These are phyloP conservation scores for Dromaius novaehollandiae DNA, from an alignment of 2,113 vertebrate genomes.

Conservation along the genomic window DNA sequence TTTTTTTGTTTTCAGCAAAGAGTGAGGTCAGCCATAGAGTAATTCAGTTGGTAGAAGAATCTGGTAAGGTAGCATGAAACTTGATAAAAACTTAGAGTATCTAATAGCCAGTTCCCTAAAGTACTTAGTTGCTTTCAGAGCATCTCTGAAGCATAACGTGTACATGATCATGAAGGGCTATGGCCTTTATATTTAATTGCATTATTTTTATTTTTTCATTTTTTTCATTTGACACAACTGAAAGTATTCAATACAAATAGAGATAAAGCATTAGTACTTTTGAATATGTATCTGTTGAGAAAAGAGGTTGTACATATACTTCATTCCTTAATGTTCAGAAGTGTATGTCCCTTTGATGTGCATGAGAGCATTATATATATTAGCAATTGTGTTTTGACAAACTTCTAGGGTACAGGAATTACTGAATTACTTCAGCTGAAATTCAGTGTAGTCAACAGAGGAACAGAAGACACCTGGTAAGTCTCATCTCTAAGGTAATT, in stretches of 20 bases:
- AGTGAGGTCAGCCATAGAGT: neutral
- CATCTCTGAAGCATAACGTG: neutral
- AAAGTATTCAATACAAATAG: neutral
- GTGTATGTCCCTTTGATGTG: neutral
- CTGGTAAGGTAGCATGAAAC: neutral
- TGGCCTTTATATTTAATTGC: neutral
- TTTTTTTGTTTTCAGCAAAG: neutral
- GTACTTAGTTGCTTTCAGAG: neutral
- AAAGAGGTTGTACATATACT: neutral
- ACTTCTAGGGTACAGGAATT: neutral
- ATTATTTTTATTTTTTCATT: neutral
- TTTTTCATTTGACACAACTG: neutral
- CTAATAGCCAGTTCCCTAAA: neutral
- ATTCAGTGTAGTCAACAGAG: neutral
- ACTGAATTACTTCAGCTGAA: neutral
- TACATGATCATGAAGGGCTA: accelerated
- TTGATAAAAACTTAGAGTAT: neutral
- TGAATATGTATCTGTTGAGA: neutral
- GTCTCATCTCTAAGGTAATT: neutral
- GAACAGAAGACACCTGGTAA: neutral
- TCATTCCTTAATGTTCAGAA: neutral
- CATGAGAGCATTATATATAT: neutral
- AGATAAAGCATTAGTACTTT: neutral
- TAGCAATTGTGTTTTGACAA: neutral
- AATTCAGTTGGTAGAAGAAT: neutral